These are phyloP conservation scores for Hydrozoanthus tunicans DNA, from an alignment of 64 coral and sea anemone species.

Conservation along the genomic window DNA sequence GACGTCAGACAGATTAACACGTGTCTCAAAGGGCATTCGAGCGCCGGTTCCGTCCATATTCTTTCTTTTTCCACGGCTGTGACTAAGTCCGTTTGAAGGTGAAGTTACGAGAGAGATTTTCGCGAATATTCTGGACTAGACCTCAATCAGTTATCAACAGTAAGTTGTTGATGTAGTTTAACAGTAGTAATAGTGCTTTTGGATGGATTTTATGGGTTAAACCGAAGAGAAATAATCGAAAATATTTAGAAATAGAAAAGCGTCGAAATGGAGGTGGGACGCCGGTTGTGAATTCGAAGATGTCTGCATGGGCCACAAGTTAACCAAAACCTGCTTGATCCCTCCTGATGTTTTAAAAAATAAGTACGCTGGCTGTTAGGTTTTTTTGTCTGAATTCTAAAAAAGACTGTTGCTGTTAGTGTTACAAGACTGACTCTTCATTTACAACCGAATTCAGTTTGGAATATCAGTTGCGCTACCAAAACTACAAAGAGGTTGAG, in stretches of 20 bases:
- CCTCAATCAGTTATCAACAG: constrained; percentile 16
- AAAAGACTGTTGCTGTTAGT: not conserved
- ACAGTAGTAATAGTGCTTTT: not conserved
- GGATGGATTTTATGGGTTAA: not conserved
- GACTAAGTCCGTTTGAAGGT: constrained; percentile 4
- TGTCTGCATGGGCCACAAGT: not conserved
- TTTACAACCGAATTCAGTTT: not conserved
- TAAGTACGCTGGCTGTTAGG: not conserved
- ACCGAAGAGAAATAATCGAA: not conserved
- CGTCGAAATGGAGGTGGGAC: constrained; percentile 44
- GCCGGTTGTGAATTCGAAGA: not conserved
- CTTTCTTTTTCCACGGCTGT: constrained; percentile 47
- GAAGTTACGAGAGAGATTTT: not conserved
- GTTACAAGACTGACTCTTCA: not conserved
- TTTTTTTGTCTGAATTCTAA: not conserved
- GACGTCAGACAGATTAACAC: constrained; percentile 53
- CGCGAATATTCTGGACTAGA: constrained; percentile 9
- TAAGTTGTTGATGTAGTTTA: constrained; percentile 14
- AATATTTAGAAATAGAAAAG: constrained; percentile 6
- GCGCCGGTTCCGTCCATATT: constrained; percentile 32
- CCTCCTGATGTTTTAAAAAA: not conserved
- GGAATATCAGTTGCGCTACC: not conserved
- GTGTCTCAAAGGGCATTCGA: constrained; percentile 57
- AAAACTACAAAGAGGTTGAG: not conserved
- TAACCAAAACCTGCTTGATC: constrained; percentile 10